phyloP scores from a whole-genome alignment of 2,113 vertebrate species.

The Romanogobio albipinnatus region DNA sequence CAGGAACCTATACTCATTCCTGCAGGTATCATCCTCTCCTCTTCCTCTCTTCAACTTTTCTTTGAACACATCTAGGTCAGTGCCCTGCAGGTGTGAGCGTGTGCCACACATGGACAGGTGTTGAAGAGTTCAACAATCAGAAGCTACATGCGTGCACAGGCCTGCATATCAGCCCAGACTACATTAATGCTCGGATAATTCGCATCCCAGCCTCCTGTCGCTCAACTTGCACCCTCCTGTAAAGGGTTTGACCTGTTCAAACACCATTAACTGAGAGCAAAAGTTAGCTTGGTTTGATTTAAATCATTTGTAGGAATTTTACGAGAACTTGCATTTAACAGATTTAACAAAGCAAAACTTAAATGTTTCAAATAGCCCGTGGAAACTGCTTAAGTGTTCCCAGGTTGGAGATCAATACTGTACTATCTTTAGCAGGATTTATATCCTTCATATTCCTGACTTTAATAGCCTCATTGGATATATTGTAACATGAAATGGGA shows the following conservation, averaged over 20 bases:
- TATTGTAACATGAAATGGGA: background rate
- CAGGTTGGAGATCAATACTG: background rate
- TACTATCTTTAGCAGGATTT: background rate
- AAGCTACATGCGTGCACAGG: constrained; percentile 35
- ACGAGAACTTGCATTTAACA: too few species aligned
- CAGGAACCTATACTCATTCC: constrained; percentile 71
- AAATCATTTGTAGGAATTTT: background rate
- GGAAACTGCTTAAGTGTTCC: background rate
- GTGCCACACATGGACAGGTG: constrained; percentile 46
- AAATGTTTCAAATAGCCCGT: background rate
- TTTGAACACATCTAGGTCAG: constrained; percentile 24
- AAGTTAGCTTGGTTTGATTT: background rate
- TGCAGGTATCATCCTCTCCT: constrained; percentile 73
- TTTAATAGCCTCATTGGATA: background rate
- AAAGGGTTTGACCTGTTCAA: background rate
- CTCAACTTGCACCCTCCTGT: background rate
- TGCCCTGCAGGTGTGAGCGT: constrained; percentile 33
- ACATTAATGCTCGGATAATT: constrained; percentile 36
- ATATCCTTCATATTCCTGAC: background rate
- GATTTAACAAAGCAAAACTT: background rate
- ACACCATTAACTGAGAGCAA: background rate
- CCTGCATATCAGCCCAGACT: constrained; percentile 33
- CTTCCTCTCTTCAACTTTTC: background rate
- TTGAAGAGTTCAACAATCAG: constrained; percentile 35
- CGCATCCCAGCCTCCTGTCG: constrained; percentile 5